Evolutionary conservation across 1,140 invertebrate species (phyloP), one percentile per base, ranked within the genome.

Genomic region (Gryllus bimaculatus): DNA sequence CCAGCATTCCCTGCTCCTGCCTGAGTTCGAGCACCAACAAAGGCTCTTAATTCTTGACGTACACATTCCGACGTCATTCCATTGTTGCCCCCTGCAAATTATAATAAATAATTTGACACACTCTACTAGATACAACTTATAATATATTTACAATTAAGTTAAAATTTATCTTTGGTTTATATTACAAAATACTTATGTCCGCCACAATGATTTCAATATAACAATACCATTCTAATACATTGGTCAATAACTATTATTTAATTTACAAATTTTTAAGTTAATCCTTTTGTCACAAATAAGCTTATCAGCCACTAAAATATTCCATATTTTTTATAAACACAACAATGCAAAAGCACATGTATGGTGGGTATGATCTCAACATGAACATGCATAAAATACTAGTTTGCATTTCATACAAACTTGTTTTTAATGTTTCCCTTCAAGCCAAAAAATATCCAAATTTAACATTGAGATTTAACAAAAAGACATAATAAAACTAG

Each of bases 21-120:
- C 81, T 91, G 91, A 18, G 92, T 93, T 83, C 95, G 89, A 48
- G 92, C 94, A 81, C 93, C 94, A 79, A 96, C 94, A 80, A 94
- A 92, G 21, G 94, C 94, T 83, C 95, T 89, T 82, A 97, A 88
- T 86, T 96, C 95, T 88, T 96, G 94, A 83, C 94, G 90, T 80
- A 96, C 95, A 86, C 93, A 96, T 85, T 96, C 94, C 10, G 92
- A 91, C 66, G 92, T 91, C 75, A 88, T 86, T 79, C 82, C 82
- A 74, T 82, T 83, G 66, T 81, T 85, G 77, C 84, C 80, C 47
- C 78, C 78, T 79, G 80, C 78, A 76, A 79, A 66, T 47, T 47
- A 20, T 66, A 20, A 78, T 6, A 73, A 26, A 74, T 66, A 20
- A 78, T 49, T 15, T 48, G 78, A 47, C 54, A 20, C 26, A 73